phyloP scores from a whole-genome alignment of 2,797 vertebrate species.

The Rhinogobio ventralis region DNA sequence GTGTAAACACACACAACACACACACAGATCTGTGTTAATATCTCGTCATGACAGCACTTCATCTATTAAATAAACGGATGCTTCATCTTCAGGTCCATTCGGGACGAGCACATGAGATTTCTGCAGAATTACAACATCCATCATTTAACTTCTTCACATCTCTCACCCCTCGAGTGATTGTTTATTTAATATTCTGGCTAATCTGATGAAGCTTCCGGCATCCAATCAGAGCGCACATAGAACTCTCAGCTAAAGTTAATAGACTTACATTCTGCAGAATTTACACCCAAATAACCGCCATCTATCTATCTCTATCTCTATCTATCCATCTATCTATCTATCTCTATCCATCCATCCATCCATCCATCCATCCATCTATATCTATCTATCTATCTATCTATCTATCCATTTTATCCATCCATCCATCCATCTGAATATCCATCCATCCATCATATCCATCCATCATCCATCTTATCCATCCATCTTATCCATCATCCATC shows the following conservation, averaged over 20 bases:
- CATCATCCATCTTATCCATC: too few species aligned
- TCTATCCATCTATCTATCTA: too few species aligned
- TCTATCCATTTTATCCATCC: fast-evolving
- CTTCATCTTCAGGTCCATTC: neutral
- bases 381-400: too few species aligned
- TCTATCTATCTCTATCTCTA: too few species aligned
- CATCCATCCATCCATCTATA: too few species aligned
- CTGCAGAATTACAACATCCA: neutral
- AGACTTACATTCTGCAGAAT: neutral
- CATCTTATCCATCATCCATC: too few species aligned
- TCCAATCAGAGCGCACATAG: neutral
- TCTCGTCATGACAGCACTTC: neutral
- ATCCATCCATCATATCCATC: too few species aligned
- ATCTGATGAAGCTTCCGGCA: neutral
- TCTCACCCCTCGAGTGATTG: neutral
- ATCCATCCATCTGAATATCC: too few species aligned
- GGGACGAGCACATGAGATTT: neutral
- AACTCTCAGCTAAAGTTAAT: neutral
- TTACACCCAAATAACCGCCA: too few species aligned
- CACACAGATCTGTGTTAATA: neutral
- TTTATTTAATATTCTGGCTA: neutral
- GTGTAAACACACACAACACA: constrained; percentile 53
- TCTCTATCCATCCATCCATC: too few species aligned
- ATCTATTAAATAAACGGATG: neutral
- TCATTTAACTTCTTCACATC: constrained; percentile 7